Conservation (phyloP, 1,140 invertebrate genomes). For the Zaprionus lachaisei region DNA sequence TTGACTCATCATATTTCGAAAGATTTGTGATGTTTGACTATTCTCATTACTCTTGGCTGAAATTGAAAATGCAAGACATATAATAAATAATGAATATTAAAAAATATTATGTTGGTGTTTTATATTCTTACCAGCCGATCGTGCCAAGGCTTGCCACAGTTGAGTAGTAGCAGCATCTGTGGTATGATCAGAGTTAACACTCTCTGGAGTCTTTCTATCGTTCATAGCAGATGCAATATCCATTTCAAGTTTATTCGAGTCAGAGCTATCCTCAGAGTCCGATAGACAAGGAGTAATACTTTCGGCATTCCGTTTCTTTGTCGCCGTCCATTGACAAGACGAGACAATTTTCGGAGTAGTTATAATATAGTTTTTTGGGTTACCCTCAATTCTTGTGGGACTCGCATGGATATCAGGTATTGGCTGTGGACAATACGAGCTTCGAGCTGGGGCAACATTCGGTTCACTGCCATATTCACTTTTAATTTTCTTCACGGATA, state of each 20-base stretch:
- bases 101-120: not conserved
- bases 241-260: conserved; percentile 83
- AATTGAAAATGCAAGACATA: conserved; percentile 7
- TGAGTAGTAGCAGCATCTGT: conserved; percentile 87
- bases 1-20: conserved; percentile 90
- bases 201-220: conserved; percentile 85
- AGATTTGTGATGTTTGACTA: conserved; percentile 89
- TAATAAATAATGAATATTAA: not conserved
- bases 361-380: conserved; percentile 72
- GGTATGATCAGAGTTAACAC: conserved; percentile 86
- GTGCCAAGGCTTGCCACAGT: conserved; percentile 86
- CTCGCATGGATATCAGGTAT: conserved; percentile 61
- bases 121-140: conserved; percentile 84
- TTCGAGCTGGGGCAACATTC: conserved; percentile 47
- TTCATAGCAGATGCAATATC: conserved; percentile 68
- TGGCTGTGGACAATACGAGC: conserved; percentile 54
- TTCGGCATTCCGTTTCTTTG: conserved; percentile 46
- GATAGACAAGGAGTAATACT: conserved; percentile 44
- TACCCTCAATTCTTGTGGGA: conserved; percentile 46
- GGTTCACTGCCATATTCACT: conserved; percentile 56
- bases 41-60: conserved; percentile 78
- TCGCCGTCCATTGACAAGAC: conserved; percentile 54
- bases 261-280: conserved; percentile 78
- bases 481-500: conserved; percentile 80
- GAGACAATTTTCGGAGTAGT: conserved; percentile 56